A percentile compares a stretch with the other conserved stretches of the same genome.
Evolutionary conservation across 2,113 vertebrate species (phyloP).

Genomic region (Alligator mississippiensis): DNA sequence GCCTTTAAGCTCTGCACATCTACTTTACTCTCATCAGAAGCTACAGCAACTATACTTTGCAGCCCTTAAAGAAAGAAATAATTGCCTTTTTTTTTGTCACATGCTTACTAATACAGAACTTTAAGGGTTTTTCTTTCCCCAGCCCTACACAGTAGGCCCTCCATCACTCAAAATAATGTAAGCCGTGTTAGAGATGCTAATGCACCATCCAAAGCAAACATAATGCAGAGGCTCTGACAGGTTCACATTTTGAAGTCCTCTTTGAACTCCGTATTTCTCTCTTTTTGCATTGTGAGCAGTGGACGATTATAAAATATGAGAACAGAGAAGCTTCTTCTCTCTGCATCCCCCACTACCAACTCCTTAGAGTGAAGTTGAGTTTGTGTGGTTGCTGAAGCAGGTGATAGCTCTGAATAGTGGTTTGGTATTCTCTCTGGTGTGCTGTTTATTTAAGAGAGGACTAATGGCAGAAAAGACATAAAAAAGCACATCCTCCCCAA

Average conservation of each 20-base stretch:
- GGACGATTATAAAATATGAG: constrained; percentile 25
- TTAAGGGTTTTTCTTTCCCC: background rate
- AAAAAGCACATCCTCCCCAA: background rate
- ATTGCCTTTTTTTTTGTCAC: constrained; percentile 44
- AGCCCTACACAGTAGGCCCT: constrained; percentile 40
- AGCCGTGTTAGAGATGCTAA: constrained; percentile 35
- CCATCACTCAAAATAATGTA: constrained; percentile 38
- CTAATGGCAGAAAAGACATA: constrained; percentile 35
- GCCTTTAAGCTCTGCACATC: constrained; percentile 56
- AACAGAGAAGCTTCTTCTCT: background rate
- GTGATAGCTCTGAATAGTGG: constrained; percentile 20
- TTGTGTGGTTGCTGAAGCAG: background rate
- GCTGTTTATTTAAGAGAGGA: constrained; percentile 20
- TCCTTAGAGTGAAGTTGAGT: background rate
- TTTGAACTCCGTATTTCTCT: constrained; percentile 42
- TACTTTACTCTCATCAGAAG: constrained; percentile 66
- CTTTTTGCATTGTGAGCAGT: constrained; percentile 25
- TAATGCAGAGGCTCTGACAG: constrained; percentile 23
- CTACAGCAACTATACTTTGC: constrained; percentile 47
- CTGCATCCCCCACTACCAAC: background rate
- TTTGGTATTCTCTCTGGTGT: constrained; percentile 17
- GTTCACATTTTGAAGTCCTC: constrained; percentile 58
- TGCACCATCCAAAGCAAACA: constrained; percentile 39
- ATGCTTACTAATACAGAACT: constrained; percentile 57
- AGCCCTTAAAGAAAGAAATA: constrained; percentile 56